These are phyloP conservation scores for Ammospiza nelsoni DNA, from an alignment of 2,113 vertebrate genomes.

Conservation along the genomic window DNA sequence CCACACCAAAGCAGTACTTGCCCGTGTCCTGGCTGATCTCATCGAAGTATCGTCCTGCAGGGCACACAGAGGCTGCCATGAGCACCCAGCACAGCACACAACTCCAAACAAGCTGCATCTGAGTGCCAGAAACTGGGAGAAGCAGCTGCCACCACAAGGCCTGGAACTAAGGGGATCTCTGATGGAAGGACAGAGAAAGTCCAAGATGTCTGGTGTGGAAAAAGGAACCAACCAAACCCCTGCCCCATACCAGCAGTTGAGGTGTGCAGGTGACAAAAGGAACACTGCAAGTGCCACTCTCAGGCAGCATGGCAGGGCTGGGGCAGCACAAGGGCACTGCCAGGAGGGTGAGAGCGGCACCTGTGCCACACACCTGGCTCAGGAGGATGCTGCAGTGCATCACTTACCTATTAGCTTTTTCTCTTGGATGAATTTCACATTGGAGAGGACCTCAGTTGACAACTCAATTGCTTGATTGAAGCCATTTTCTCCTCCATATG, in stretches of 20 bases:
- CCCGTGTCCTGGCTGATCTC: slow-evolving; percentile 99
- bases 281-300: background rate
- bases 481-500: slow-evolving; percentile 98
- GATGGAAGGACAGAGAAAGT: background rate
- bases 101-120: background rate
- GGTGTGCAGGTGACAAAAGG: background rate
- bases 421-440: slow-evolving; percentile 99
- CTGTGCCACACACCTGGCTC: background rate
- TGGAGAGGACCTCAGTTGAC: slow-evolving; percentile 97
- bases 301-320: background rate
- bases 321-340: background rate
- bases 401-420: slow-evolving; percentile 97
- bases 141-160: background rate
- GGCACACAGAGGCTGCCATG: background rate
- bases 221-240: background rate
- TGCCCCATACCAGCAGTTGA: background rate
- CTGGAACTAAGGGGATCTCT: background rate
- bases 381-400: background rate
- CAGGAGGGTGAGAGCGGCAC: no score
- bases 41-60: slow-evolving; percentile 94
- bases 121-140: background rate
- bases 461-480: slow-evolving; percentile 99
- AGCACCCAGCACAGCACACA: background rate
- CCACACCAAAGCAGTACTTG: slow-evolving; percentile 98
- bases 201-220: background rate